phyloP scores from a whole-genome alignment of 2,888 invertebrate species.

The Lamellibrachia columna region DNA sequence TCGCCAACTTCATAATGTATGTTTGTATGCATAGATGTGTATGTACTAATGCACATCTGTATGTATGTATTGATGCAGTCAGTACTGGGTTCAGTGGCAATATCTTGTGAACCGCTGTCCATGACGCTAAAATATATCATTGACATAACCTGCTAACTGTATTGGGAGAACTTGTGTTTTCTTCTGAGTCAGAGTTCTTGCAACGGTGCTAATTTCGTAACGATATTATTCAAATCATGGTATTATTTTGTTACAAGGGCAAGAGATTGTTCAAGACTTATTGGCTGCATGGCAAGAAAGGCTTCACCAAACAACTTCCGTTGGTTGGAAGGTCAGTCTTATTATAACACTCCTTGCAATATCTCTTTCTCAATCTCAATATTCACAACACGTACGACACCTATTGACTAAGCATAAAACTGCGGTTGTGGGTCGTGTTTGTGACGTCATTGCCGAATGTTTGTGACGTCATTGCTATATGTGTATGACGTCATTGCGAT shows the following conservation, averaged over 20 bases:
- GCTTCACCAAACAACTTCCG: constrained; percentile 35
- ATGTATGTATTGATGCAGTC: too few species aligned
- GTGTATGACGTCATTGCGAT: too few species aligned
- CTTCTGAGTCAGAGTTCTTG: neutral
- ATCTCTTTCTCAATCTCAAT: neutral
- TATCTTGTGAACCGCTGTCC: too few species aligned
- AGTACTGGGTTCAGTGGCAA: too few species aligned
- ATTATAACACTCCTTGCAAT: neutral
- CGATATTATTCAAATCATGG: neutral
- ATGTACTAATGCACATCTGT: too few species aligned
- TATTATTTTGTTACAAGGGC: constrained; percentile 28
- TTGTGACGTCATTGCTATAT: too few species aligned
- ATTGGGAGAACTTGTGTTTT: too few species aligned
- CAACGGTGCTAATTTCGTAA: neutral
- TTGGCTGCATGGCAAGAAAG: constrained; percentile 39
- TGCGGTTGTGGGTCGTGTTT: neutral
- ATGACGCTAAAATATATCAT: too few species aligned
- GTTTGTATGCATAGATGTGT: too few species aligned
- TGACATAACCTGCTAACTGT: too few species aligned
- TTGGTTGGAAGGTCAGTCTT: neutral
- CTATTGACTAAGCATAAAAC: neutral
- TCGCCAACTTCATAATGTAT: too few species aligned
- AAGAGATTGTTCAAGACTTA: constrained; percentile 39
- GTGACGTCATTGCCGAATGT: too few species aligned
- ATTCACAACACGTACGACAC: neutral